These are phyloP conservation scores for Meloidogyne floridensis DNA, from an alignment of 1,140 invertebrate genomes.

Conservation along the genomic window DNA sequence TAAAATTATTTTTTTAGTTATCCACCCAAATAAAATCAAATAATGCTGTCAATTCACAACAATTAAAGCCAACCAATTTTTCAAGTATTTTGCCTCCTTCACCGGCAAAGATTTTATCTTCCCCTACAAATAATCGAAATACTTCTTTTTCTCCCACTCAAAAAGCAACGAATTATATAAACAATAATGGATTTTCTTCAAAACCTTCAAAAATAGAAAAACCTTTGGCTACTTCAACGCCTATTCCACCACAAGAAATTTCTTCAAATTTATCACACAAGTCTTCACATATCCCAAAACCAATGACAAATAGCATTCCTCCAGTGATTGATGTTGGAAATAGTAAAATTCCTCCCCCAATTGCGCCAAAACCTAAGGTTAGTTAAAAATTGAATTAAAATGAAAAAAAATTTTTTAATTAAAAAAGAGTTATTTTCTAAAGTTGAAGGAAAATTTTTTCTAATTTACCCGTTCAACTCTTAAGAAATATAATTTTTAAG, in stretches of 20 bases:
- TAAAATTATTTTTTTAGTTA: constrained; percentile 6
- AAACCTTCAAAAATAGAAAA: constrained; percentile 13
- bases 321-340: background rate
- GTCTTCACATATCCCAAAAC: constrained; percentile 39
- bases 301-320: background rate
- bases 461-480: background rate
- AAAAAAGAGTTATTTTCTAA: too few species aligned
- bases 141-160: constrained; percentile 15
- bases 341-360: constrained; percentile 31
- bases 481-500: background rate
- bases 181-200: background rate
- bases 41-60: background rate
- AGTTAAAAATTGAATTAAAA: constrained; percentile 18
- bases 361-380: constrained; percentile 46
- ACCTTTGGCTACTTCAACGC: constrained; percentile 41
- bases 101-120: background rate
- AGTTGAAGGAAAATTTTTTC: too few species aligned
- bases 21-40: constrained; percentile 6
- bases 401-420: background rate
- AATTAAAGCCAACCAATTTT: background rate
- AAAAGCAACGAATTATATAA: background rate
- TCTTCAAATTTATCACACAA: background rate
- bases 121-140: background rate
- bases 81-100: constrained; percentile 1
- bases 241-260: constrained; percentile 27